Conservation (phyloP, 2,888 invertebrate species). For the Meta bourneti region DNA sequence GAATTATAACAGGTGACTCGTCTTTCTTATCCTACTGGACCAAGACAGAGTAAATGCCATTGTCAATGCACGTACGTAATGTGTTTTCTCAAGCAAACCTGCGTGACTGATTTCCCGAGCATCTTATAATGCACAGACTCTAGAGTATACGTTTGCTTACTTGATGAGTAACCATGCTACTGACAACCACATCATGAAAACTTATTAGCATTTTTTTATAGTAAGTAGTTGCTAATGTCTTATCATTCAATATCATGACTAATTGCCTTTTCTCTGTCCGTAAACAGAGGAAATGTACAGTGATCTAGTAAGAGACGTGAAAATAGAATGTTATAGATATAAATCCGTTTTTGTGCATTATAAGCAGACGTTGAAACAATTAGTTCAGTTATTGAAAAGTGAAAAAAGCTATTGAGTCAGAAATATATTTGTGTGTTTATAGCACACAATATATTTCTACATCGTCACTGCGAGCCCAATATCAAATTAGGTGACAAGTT, state of each 20-base stretch:
- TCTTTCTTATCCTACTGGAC: no score
- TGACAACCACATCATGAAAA: neutral
- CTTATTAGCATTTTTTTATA: neutral
- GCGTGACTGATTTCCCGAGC: neutral
- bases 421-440: no score
- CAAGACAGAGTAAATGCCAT: no score
- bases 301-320: neutral
- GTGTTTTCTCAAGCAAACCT: neutral
- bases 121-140: neutral
- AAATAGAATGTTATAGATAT: no score
- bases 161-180: neutral
- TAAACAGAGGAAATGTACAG: neutral
- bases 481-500: no score
- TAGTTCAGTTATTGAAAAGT: no score
- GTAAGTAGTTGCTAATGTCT: neutral
- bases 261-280: neutral
- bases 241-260: neutral
- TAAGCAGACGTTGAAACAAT: no score
- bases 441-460: no score
- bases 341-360: no score
- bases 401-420: no score
- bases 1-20: no score
- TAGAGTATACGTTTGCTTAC: neutral
- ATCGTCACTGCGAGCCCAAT: no score
- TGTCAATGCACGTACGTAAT: neutral